Base-by-base conservation (phyloP, 2,888 invertebrate genomes). In the Melieria picta region DNA sequence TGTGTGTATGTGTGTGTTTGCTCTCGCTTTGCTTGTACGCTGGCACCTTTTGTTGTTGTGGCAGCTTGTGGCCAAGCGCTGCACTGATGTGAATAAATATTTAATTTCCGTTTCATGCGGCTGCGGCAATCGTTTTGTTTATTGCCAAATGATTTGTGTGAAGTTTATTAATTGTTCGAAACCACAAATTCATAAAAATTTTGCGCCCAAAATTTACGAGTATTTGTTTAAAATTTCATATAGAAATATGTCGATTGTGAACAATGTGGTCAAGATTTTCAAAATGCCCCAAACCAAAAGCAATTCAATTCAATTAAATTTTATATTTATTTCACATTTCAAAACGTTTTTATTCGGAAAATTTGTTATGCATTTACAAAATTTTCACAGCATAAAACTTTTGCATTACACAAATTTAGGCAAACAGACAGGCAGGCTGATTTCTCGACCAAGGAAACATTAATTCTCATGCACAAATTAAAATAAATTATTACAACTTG, bases 401-500 rank as follows among this genome's bases (percentile, higher is more conserved):
- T 30, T 1, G 30, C 30, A 30, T 30, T 30, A 30, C 30, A 2
- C 30, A 30, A 1, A 30, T 2, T 30, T 30, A 58, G 5, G 9
- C 10, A 13, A 57, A 5, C 10, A 42, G 61, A 30, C 45, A 43
- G 7, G 30, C 30, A 2, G 30, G 30, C 30, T 30, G 30, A 30
- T 30, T 30, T 30, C 30, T 30, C 30, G 30, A 30, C 30, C 30
- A 45, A 61, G 45, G n/a, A 5, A 11, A 61, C n/a, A 61, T 7
- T 5, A 61, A 52, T 52, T 52, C 13, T 13, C 43, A 42, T 42
- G 45, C 30, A 61, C 43, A 13, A 61, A 61, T 61, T 61, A 45
- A 61, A 61, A 61, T 61, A 5, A 61, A 61, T 61, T 42, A 61
- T 61, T 61, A 61, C 45, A 45, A 43, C 45, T 61, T 61, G 9